Base-by-base conservation (phyloP, 2,888 invertebrate species). In the Pyralis farinalis region DNA sequence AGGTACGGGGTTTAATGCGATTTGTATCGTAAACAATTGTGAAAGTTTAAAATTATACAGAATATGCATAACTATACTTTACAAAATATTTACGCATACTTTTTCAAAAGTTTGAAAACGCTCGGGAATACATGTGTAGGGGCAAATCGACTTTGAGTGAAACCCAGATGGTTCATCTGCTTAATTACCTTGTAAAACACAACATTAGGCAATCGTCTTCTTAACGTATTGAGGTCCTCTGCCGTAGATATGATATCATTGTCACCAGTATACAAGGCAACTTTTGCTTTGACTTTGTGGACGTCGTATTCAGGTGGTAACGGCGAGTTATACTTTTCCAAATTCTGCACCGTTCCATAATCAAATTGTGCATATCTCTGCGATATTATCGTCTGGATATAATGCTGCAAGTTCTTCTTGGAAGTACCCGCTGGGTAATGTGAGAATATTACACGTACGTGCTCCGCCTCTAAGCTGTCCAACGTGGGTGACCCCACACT, bases 371-470 rank as follows among this genome's bases (percentile, higher is more conserved):
- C 44, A 41, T 80, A 80, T 5, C 37, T 49, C 28, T 47, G 53
- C 0, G 51, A 47, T 1, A 36, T n/a, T 2, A 55, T 46, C 4
- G 71, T 47, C 43, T 78, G 75, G 1, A 48, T 40, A 9, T 55
- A 60, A 41, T 81, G 79, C 1, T 58, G 39, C 7, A 75, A 34
- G 31, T 66, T 70, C 45, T 62, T 76, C 8, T 55, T 51, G 0
- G 76, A 74, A 0, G 59, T 61, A 0, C 72, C 68, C 0, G 65
- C 58, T 0, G 78, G 78, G 12, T 57, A 69, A 35, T 75, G 70
- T n/a, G n/a, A n/a, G n/a, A n/a, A n/a, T n/a, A n/a, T n/a, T n/a
- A n/a, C n/a, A n/a, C n/a, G n/a, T n/a, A n/a, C n/a, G n/a, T n/a
- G n/a, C n/a, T n/a, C n/a, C n/a, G n/a, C n/a, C n/a, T n/a, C n/a